Evolutionary conservation across 2,888 invertebrate species (phyloP).

Genomic region (Gonocerus acuteangulatus): DNA sequence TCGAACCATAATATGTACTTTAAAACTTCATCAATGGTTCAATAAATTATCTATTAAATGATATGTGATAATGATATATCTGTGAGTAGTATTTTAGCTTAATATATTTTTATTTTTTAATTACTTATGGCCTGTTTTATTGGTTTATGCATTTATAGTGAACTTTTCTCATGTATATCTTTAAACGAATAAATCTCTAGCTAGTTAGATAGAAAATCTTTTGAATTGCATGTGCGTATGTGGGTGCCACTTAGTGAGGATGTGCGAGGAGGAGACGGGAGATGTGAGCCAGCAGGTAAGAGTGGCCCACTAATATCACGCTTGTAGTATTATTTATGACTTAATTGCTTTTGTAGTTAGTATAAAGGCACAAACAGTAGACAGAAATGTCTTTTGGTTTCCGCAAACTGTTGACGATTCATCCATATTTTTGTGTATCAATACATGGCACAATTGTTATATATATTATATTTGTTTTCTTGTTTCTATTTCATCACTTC

Average conservation of each 20-base stretch:
- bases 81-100: no score
- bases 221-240: slow-evolving; percentile 18
- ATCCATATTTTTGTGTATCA: slow-evolving; percentile 1
- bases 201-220: no score
- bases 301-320: slow-evolving; percentile 16
- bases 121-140: no score
- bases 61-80: no score
- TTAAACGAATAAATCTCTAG: no score
- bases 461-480: slow-evolving; percentile 13
- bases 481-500: background rate
- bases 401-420: slow-evolving; percentile 37
- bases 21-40: no score
- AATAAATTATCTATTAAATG: no score
- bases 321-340: slow-evolving; percentile 16
- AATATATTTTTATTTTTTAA: no score
- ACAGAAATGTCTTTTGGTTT: slow-evolving; percentile 44
- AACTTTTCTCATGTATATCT: no score
- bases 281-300: slow-evolving; percentile 2
- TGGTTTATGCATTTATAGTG: no score
- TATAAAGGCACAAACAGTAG: slow-evolving; percentile 28
- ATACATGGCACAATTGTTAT: slow-evolving; percentile 9
- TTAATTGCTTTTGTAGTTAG: slow-evolving; percentile 24
- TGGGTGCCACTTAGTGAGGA: slow-evolving; percentile 1
- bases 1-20: no score
- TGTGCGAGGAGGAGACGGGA: background rate